Evolutionary conservation across 2,797 vertebrate genomes (phyloP).

Genomic region (Acanthurus tractus): DNA sequence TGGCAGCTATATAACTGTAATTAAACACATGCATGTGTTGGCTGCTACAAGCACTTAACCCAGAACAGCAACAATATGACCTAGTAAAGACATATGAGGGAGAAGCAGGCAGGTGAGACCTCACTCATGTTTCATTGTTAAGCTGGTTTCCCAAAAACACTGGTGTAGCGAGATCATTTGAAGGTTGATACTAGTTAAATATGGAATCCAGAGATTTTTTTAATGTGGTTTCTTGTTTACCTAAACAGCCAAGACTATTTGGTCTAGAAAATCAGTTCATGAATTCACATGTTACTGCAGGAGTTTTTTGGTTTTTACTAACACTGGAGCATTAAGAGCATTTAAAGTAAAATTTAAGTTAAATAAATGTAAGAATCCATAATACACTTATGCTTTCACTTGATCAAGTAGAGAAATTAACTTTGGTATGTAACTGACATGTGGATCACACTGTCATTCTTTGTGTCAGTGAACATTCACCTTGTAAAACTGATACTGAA

Average conservation of each 20-base stretch:
- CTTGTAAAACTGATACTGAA: neutral
- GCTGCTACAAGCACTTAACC: constrained; percentile 76
- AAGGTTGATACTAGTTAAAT: constrained; percentile 55
- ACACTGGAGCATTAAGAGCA: neutral
- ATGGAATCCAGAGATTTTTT: constrained; percentile 45
- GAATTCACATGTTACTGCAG: constrained; percentile 16
- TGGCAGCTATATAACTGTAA: constrained; percentile 85
- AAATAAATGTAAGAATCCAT: neutral
- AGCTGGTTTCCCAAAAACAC: constrained; percentile 16
- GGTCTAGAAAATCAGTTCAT: constrained; percentile 7
- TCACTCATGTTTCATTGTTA: constrained; percentile 57
- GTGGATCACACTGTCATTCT: neutral
- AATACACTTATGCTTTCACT: neutral
- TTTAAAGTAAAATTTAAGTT: neutral
- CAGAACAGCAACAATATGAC: constrained; percentile 68
- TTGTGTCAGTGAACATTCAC: neutral
- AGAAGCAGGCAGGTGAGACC: constrained; percentile 29
- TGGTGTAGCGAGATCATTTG: constrained; percentile 12
- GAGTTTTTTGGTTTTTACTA: neutral
- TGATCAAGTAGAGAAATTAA: neutral
- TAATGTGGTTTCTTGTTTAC: constrained; percentile 28
- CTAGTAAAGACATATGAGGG: constrained; percentile 63
- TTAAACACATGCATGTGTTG: constrained; percentile 86
- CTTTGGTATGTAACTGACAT: neutral
- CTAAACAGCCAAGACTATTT: neutral